Evolutionary conservation across 2,113 vertebrate species (phyloP).

Genomic region (Amblyornis subalaris): DNA sequence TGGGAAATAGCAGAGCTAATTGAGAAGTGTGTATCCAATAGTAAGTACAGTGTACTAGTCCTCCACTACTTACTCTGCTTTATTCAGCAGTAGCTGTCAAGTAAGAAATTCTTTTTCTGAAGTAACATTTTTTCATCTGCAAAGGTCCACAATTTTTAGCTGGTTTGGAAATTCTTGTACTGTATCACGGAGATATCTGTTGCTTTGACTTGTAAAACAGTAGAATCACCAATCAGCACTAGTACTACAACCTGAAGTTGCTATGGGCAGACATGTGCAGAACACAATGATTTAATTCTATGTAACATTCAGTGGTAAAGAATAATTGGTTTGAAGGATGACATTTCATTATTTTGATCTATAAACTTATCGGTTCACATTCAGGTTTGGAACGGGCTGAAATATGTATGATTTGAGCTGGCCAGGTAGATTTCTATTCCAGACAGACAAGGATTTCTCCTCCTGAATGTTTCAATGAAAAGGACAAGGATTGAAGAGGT

Average conservation of each 20-base stretch:
- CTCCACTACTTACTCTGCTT: neutral
- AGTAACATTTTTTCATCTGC: neutral
- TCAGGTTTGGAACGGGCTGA: neutral
- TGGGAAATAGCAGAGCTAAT: neutral
- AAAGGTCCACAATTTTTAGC: neutral
- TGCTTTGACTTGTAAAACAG: neutral
- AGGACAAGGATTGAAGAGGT: neutral
- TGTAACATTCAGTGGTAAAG: neutral
- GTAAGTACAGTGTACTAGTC: neutral
- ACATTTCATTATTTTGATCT: neutral
- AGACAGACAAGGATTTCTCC: neutral
- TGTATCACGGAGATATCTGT: neutral
- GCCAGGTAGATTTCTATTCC: neutral
- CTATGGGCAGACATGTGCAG: neutral
- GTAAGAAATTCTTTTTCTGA: neutral
- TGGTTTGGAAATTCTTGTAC: neutral
- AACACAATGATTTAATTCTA: neutral
- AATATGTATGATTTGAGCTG: rapidly evolving
- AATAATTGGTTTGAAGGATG: neutral
- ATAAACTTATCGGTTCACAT: neutral
- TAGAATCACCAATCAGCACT: neutral
- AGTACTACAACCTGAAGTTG: neutral
- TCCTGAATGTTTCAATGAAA: neutral
- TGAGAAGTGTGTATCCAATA: neutral
- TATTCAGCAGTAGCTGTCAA: neutral